phyloP scores from a whole-genome alignment of 2,113 vertebrate species.

The Ptyas mucosa region DNA sequence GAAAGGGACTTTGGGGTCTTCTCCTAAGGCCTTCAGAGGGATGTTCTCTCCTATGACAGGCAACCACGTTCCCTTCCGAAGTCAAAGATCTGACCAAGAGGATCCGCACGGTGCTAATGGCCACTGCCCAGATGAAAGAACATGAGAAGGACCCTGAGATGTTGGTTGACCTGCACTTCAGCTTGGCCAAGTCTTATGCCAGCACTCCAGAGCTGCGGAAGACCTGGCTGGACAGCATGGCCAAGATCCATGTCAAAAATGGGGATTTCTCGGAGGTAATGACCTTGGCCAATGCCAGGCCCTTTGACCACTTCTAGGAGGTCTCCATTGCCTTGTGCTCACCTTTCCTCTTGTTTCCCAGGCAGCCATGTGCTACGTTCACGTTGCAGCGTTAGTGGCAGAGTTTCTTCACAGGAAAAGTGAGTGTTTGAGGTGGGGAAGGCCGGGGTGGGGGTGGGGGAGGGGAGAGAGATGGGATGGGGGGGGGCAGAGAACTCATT shows the following conservation, averaged over 20 bases:
- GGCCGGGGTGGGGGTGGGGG: no score
- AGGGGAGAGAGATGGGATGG: no score
- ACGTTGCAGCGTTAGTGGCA: slow-evolving; percentile 89
- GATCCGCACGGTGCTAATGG: slow-evolving; percentile 96
- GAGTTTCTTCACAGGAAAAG: slow-evolving; percentile 95
- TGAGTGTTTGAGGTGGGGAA: slow-evolving; percentile 65
- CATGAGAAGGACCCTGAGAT: slow-evolving; percentile 96
- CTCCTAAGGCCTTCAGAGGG: neutral
- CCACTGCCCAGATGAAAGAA: slow-evolving; percentile 96
- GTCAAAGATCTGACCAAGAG: slow-evolving; percentile 95
- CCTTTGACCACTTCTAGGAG: neutral
- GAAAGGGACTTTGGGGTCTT: neutral
- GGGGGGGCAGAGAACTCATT: neutral
- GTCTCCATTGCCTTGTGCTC: neutral
- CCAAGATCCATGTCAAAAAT: slow-evolving; percentile 91
- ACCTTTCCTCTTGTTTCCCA: slow-evolving; percentile 60
- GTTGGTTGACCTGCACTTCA: slow-evolving; percentile 95
- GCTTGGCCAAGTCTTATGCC: slow-evolving; percentile 93
- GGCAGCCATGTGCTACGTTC: slow-evolving; percentile 96
- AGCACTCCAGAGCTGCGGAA: slow-evolving; percentile 94
- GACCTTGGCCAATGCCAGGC: neutral
- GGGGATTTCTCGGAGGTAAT: slow-evolving; percentile 93
- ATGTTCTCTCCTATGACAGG: slow-evolving; percentile 65
- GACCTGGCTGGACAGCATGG: slow-evolving; percentile 97
- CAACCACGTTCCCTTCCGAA: slow-evolving; percentile 88